A percentile compares a stretch with the other conserved stretches of the same genome.
phyloP scores from a whole-genome alignment of 1,140 invertebrate genomes.

The Sarcophaga peregrina region DNA sequence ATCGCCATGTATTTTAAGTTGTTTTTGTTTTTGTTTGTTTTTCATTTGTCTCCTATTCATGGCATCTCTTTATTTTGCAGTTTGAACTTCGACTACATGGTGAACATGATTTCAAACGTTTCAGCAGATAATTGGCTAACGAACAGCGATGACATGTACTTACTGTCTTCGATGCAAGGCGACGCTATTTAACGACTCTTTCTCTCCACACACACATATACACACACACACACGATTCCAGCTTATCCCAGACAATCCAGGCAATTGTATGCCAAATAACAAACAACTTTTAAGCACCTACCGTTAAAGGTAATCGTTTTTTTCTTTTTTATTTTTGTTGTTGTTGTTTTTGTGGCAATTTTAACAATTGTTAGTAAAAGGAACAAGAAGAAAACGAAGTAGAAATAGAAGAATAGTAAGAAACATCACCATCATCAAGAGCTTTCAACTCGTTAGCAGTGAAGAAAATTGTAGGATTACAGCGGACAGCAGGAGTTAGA shows the following conservation, averaged over 20 bases:
- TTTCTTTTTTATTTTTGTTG: no score
- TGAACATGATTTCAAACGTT: neutral
- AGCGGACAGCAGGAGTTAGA: constrained; percentile 11
- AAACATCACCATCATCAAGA: neutral
- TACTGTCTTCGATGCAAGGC: constrained; percentile 12
- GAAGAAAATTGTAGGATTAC: neutral
- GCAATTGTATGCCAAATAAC: neutral
- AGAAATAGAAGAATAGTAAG: neutral
- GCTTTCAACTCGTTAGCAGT: neutral
- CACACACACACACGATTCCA: no score
- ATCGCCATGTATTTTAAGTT: neutral
- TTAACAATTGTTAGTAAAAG: neutral
- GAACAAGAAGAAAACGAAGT: neutral
- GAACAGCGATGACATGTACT: constrained; percentile 28
- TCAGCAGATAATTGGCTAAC: constrained; percentile 36
- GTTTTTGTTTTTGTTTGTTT: neutral
- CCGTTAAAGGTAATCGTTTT: constrained; percentile 15
- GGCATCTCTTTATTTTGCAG: neutral
- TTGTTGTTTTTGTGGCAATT: neutral
- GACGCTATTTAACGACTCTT: neutral
- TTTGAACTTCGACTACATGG: neutral
- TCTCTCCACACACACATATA: no score
- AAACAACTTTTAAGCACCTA: neutral
- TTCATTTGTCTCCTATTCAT: neutral
- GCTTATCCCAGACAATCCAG: constrained; percentile 29